A percentile compares a stretch with the other conserved stretches of the same genome.
Evolutionary conservation across 2,888 invertebrate genomes (phyloP).

Genomic region (Linnaemya vulpina): DNA sequence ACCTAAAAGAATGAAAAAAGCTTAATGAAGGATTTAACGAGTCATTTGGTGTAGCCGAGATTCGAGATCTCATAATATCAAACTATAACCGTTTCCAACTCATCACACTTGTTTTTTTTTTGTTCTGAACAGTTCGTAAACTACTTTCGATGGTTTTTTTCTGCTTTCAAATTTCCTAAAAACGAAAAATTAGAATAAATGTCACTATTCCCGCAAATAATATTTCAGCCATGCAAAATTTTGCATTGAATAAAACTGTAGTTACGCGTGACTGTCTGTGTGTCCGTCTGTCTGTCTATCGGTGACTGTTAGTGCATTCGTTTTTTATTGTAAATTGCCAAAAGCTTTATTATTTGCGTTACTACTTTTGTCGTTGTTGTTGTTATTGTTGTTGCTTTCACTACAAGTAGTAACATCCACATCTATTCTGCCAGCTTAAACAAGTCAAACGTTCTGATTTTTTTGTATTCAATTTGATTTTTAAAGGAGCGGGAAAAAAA

Average conservation of each 20-base stretch:
- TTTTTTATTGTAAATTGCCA: slow-evolving; percentile 42
- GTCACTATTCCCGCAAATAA: not conserved
- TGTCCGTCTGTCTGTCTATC: no score
- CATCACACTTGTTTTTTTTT: not conserved
- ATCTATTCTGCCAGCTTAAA: slow-evolving; percentile 4
- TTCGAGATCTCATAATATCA: not conserved
- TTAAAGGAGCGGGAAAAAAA: not conserved
- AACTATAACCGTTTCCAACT: not conserved
- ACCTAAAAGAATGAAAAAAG: no score
- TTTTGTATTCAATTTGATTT: slow-evolving; percentile 20
- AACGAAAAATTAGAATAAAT: not conserved
- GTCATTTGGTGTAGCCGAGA: not conserved
- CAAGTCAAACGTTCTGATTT: slow-evolving; percentile 20
- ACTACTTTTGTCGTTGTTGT: not conserved
- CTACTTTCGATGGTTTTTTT: slow-evolving; percentile 8
- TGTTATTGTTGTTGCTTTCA: not conserved
- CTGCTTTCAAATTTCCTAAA: not conserved
- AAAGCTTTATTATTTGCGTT: slow-evolving; percentile 18
- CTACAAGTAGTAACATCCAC: slow-evolving; percentile 1
- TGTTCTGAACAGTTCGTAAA: slow-evolving; percentile 1
- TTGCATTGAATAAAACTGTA: slow-evolving; percentile 17
- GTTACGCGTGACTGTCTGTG: slow-evolving; percentile 12
- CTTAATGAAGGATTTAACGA: not conserved
- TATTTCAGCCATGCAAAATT: not conserved
- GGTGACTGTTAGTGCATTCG: not conserved